Evolutionary conservation across 2,113 vertebrate genomes (phyloP).

Genomic region (Zeus faber): DNA sequence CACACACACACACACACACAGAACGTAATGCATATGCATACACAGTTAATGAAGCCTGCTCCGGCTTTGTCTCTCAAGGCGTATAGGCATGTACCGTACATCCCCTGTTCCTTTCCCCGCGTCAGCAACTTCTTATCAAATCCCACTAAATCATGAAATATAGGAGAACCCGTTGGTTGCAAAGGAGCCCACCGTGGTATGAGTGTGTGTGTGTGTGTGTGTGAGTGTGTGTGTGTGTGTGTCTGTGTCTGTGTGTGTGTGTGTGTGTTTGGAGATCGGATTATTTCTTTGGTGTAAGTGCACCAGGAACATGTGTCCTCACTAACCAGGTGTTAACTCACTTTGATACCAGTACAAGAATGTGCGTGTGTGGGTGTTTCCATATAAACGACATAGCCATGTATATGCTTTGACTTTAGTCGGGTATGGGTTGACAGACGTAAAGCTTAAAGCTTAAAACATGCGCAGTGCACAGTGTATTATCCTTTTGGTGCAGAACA

Average conservation of each 20-base stretch:
- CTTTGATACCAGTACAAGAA: too few species aligned
- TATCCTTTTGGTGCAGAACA: too few species aligned
- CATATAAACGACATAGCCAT: too few species aligned
- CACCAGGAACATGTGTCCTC: too few species aligned
- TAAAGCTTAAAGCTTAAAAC: too few species aligned
- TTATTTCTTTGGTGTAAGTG: too few species aligned
- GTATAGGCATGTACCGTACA: too few species aligned
- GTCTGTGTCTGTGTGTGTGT: conserved; percentile 12
- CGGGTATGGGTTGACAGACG: too few species aligned
- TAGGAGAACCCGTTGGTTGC: conserved; percentile 36
- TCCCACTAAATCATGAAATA: conserved; percentile 60
- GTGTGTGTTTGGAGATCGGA: background rate
- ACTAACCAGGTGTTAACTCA: too few species aligned
- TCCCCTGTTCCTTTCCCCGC: conserved; percentile 28
- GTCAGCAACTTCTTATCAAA: conserved; percentile 56
- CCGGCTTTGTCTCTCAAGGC: conserved; percentile 42
- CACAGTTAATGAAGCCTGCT: conserved; percentile 40
- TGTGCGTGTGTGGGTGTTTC: too few species aligned
- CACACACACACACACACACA: conserved; percentile 1
- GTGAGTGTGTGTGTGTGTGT: background rate
- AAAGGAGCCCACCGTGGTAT: conserved; percentile 26
- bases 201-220: background rate
- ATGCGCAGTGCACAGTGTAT: too few species aligned
- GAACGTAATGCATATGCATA: conserved; percentile 8
- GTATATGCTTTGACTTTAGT: too few species aligned